Percentiles rank a stretch among this genome's conserved stretches.
Conservation (phyloP, 2,113 vertebrate genomes). For the Gymnarchus niloticus region DNA sequence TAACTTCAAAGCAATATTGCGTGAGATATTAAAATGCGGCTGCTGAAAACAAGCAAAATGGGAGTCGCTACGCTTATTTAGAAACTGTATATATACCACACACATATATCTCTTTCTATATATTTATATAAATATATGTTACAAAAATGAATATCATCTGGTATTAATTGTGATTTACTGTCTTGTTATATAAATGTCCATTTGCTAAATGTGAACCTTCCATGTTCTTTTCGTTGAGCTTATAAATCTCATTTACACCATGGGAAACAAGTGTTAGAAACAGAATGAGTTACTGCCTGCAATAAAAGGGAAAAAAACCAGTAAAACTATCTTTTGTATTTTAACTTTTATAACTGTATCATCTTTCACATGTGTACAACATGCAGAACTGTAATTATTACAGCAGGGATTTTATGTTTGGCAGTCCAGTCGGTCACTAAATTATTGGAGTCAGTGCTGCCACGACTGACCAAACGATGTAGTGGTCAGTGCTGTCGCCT, state of each 20-base stretch:
- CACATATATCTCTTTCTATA: background rate
- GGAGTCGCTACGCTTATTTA: background rate
- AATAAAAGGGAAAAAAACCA: conserved; percentile 18
- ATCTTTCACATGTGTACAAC: conserved; percentile 25
- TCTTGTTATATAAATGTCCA: background rate
- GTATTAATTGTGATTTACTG: conserved; percentile 4
- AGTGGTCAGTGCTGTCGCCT: conserved; percentile 49
- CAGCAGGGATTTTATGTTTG: conserved; percentile 35
- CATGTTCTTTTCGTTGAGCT: background rate
- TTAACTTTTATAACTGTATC: conserved; percentile 36
- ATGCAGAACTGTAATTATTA: conserved; percentile 38
- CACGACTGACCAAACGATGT: conserved; percentile 42
- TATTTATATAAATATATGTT: background rate
- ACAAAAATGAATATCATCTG: background rate
- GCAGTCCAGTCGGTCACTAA: conserved; percentile 37
- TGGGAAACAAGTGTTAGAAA: conserved; percentile 8
- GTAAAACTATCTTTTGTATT: conserved; percentile 23
- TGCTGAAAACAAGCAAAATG: background rate
- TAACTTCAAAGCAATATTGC: background rate
- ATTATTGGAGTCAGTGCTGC: conserved; percentile 33
- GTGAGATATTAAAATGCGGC: background rate
- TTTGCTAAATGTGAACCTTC: conserved; percentile 10
- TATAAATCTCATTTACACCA: conserved; percentile 12
- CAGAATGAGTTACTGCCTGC: conserved; percentile 16
- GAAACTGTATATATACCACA: background rate